Conservation (phyloP, 2,888 invertebrate genomes). For the Dorcus hopei region DNA sequence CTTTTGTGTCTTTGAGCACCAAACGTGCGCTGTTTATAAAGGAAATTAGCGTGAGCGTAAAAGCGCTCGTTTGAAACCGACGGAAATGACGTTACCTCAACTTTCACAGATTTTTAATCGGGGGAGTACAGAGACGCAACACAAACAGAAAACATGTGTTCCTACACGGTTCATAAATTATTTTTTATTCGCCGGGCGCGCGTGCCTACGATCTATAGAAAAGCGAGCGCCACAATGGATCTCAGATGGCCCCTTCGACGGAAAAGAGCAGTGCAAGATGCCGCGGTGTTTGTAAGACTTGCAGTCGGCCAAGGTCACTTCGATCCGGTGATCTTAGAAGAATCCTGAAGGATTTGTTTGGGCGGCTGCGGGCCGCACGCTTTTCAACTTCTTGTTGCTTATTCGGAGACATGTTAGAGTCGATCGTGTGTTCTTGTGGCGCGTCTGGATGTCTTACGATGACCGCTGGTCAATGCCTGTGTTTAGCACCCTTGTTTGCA, state of each 20-base stretch:
- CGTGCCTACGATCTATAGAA: conserved; percentile 44
- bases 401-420: conserved; percentile 12
- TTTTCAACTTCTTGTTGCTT: conserved; percentile 18
- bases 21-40: too few species aligned
- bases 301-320: conserved; percentile 27
- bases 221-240: conserved; percentile 36
- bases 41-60: background rate
- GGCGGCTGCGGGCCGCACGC: conserved; percentile 11
- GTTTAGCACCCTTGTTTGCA: conserved; percentile 51
- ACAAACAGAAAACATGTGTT: conserved; percentile 42
- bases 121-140: conserved; percentile 14
- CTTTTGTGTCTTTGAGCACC: too few species aligned
- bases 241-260: conserved; percentile 29
- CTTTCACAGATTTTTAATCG: background rate
- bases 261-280: conserved; percentile 41
- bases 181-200: conserved; percentile 41
- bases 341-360: background rate
- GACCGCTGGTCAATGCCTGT: conserved; percentile 45
- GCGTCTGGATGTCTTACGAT: conserved; percentile 18
- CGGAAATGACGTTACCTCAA: background rate
- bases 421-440: conserved; percentile 15
- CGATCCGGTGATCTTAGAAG: conserved; percentile 4
- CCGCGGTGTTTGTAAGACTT: conserved; percentile 30
- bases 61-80: background rate
- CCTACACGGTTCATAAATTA: conserved; percentile 41